Percentiles rank a stretch among this genome's conserved stretches.
phyloP scores from a whole-genome alignment of 2,888 invertebrate genomes.

The Temnothorax ravouxi region DNA sequence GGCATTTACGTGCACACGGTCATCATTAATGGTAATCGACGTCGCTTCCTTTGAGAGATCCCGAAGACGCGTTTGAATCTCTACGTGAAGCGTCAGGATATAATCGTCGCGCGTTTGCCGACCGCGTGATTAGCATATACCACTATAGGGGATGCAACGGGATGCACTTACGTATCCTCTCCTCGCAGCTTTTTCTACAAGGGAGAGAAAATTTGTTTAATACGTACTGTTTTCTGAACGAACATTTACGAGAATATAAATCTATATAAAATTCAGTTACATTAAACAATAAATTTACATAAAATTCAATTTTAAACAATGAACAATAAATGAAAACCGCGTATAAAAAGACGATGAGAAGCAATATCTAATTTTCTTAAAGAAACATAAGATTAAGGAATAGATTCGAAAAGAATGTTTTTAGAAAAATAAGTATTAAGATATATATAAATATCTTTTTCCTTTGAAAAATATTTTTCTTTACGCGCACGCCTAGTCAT shows the following conservation, averaged over 20 bases:
- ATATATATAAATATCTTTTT: background rate
- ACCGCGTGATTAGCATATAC: conserved; percentile 60
- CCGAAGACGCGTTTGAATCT: conserved; percentile 64
- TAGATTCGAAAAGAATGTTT: background rate
- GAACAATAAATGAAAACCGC: background rate
- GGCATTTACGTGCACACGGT: conserved; percentile 65
- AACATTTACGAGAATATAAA: background rate
- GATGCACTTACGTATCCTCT: background rate
- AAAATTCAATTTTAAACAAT: background rate
- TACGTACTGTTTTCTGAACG: background rate
- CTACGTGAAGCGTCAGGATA: conserved; percentile 36
- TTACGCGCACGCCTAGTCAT: no score
- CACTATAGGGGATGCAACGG: background rate
- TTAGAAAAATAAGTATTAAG: background rate
- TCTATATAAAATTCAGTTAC: background rate
- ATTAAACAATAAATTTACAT: background rate
- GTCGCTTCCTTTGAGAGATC: conserved; percentile 71
- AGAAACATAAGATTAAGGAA: background rate
- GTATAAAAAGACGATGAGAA: background rate
- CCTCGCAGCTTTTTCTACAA: background rate
- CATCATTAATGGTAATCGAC: conserved; percentile 72
- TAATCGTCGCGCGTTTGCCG: conserved; percentile 60
- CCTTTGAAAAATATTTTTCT: background rate
- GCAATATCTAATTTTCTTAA: background rate
- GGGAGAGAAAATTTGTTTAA: background rate